These are phyloP conservation scores for Acanthurus lineatus DNA, from an alignment of 2,797 vertebrate species.

Conservation along the genomic window DNA sequence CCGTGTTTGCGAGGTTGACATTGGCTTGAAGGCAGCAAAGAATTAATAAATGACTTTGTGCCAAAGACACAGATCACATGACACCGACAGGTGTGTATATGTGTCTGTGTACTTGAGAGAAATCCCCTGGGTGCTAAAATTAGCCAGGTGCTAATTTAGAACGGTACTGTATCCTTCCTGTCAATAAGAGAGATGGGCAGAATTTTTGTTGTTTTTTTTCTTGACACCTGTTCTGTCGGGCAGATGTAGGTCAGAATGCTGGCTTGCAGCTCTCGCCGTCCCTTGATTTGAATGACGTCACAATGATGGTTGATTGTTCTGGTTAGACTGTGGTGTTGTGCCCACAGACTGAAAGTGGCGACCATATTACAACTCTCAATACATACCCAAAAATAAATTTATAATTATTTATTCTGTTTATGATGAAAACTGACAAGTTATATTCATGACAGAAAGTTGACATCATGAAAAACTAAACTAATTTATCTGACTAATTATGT, in stretches of 20 bases:
- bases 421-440: no score
- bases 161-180: conserved; percentile 39
- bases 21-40: conserved; percentile 6
- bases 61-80: conserved; percentile 65
- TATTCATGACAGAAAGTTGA: no score
- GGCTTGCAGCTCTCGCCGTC: conserved; percentile 8
- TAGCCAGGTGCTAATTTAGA: conserved; percentile 74
- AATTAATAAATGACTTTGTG: conserved; percentile 63
- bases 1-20: no score
- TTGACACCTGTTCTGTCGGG: conserved; percentile 19
- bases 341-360: no score
- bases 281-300: no score
- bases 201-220: conserved; percentile 4
- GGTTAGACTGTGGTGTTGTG: no score
- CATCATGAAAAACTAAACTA: no score
- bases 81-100: conserved; percentile 68
- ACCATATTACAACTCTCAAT: no score
- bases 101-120: conserved; percentile 32
- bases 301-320: no score
- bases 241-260: conserved; percentile 45
- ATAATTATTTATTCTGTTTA: no score
- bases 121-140: conserved; percentile 73
- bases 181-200: conserved; percentile 45
- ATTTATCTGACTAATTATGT: no score
- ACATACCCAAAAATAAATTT: no score